phyloP scores from a whole-genome alignment of 2,888 invertebrate genomes.

The Pterostichus madidus region DNA sequence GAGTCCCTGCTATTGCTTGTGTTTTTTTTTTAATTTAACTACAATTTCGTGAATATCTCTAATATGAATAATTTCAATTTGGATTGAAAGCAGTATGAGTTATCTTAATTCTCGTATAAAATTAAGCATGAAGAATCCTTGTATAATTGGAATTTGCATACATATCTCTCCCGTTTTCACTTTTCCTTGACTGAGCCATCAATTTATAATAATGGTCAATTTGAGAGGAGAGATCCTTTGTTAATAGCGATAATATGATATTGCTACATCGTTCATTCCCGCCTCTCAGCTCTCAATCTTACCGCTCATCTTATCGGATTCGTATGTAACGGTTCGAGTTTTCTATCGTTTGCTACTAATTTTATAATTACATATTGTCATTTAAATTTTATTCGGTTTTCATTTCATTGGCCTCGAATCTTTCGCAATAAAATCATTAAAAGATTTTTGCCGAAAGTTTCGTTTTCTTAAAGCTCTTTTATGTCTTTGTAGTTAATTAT shows the following conservation, averaged over 20 bases:
- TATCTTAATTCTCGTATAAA: not conserved
- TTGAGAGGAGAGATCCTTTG: slow-evolving; percentile 23
- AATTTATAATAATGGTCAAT: slow-evolving; percentile 47
- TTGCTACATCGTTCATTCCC: slow-evolving; percentile 24
- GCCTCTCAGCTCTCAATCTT: not conserved
- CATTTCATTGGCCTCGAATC: not conserved
- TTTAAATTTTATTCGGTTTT: not conserved
- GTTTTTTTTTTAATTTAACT: too few relatives aligned
- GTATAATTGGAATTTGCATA: slow-evolving; percentile 5
- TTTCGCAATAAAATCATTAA: not conserved
- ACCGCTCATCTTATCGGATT: slow-evolving; percentile 16
- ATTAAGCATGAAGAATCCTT: slow-evolving; percentile 14
- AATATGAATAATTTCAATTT: too few relatives aligned
- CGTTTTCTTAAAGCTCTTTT: too few relatives aligned
- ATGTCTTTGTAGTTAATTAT: too few relatives aligned
- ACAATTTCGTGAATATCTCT: too few relatives aligned
- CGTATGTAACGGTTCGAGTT: not conserved
- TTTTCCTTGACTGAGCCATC: slow-evolving; percentile 35
- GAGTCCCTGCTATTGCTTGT: too few relatives aligned
- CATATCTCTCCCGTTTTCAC: slow-evolving; percentile 35
- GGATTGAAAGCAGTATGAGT: too few relatives aligned
- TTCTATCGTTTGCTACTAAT: slow-evolving; percentile 7
- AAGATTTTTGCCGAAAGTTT: too few relatives aligned
- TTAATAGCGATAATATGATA: slow-evolving; percentile 7
- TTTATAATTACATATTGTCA: slow-evolving; percentile 20